Base-by-base conservation (phyloP, 2,113 vertebrate species). In the Quiscalus mexicanus region DNA sequence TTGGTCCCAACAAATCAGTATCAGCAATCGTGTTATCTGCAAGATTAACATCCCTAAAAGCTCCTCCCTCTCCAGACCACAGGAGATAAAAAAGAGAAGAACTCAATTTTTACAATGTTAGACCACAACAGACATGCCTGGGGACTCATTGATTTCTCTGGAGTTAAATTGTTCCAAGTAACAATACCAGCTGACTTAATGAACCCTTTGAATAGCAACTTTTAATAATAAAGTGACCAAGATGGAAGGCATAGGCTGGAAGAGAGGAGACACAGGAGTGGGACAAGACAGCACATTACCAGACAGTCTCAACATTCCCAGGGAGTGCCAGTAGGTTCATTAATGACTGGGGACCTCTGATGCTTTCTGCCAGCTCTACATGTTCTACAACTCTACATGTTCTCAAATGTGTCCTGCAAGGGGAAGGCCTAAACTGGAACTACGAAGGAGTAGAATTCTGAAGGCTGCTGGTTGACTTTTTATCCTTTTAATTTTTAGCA, bases 1-100 rank as follows among this genome's bases (percentile, higher is more conserved):
- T 55, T 74, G 52, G 16, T 50, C 33, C 15, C 4, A 56, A n/a
- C n/a, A 53, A 64, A 77, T 47, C 22, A 33, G 18, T 45, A 76
- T 4, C 58, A 68, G 25, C 2, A 42, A 53, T 27, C 0, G 0
- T 8, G 9, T 45, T 65, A 73, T 6, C 4, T 6, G 11, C 19
- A 86, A 86, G 49, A 71, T 44, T 78, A 79, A 58, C 14, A 41
- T 35, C 22, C 6, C 13, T 86, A 55, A 88, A 58, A 90, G 10
- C 55, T 74, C 42, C 41, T 93, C 30, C 33, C 65, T 62, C 67
- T 70, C 27, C 25, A 30, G 56, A 41, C 30, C 14, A 30, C 37
- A 78, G 59, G 42, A 69, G 23, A 35, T 37, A 15, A 58, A 76
- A 77, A 71, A 37, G 10, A 33, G 42, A 73, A 80, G n/a, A 55